Percentiles rank a stretch among this genome's conserved stretches.
phyloP scores from a whole-genome alignment of 2,797 vertebrate genomes.

The Enteromius treurensis region DNA sequence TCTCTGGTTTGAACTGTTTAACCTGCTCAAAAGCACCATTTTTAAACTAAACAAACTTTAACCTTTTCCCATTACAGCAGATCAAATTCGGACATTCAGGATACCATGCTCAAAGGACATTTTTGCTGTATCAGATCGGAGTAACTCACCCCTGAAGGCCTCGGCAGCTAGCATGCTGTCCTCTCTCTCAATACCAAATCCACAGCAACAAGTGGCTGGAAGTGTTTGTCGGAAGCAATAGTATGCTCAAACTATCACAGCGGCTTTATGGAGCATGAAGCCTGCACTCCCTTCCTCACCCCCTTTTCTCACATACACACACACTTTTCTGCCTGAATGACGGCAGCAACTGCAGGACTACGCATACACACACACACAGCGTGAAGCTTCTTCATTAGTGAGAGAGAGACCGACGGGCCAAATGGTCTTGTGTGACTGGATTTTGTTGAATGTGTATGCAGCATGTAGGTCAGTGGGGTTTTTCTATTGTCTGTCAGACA shows the following conservation, averaged over 20 bases:
- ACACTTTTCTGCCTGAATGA: slow-evolving; percentile 80
- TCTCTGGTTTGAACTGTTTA: neutral
- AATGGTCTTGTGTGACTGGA: slow-evolving; percentile 54
- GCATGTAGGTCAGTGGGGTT: slow-evolving; percentile 36
- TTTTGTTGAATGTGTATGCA: slow-evolving; percentile 37
- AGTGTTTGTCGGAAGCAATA: slow-evolving; percentile 72
- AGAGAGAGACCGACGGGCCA: slow-evolving; percentile 77
- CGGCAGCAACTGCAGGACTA: slow-evolving; percentile 85
- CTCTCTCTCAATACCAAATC: slow-evolving; percentile 65
- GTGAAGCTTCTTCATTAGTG: slow-evolving; percentile 74
- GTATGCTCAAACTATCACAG: slow-evolving; percentile 78
- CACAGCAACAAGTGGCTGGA: slow-evolving; percentile 45
- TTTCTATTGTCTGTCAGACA: slow-evolving; percentile 54
- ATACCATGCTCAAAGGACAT: neutral
- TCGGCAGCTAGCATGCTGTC: slow-evolving; percentile 82
- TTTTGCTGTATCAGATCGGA: slow-evolving; percentile 23
- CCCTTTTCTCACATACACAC: slow-evolving; percentile 62
- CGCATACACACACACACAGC: slow-evolving; percentile 69
- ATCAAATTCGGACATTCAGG: neutral
- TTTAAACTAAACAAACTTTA: slow-evolving; percentile 2
- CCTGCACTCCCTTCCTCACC: slow-evolving; percentile 60
- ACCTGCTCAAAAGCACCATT: neutral
- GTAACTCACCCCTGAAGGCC: slow-evolving; percentile 77
- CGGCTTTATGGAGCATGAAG: slow-evolving; percentile 79
- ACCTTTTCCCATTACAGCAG: neutral